Base-by-base conservation (phyloP, 2,797 vertebrate genomes). In the Hipposideros larvatus region DNA sequence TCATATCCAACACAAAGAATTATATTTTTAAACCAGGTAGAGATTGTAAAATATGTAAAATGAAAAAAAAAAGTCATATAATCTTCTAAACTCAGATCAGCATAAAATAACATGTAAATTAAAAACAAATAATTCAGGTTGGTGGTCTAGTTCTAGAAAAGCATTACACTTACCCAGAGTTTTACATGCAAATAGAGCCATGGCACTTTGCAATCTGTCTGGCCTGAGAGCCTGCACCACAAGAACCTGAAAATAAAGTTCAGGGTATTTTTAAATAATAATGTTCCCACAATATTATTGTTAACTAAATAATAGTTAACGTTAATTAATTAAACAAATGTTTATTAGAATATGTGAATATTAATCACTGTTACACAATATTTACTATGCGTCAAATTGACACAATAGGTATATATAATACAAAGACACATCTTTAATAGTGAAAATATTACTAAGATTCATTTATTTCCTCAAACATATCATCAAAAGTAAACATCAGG, bases 151-250 rank as follows among this genome's bases (percentile, higher is more conserved):
- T 53, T 1, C 1, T 5, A 71, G 16, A 19, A 88, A 63, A 95
- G 89, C 53, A 82, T 31, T 22, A 18, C 41, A 98, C 99, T 99
- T 98, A 99, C 99, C 99, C 53, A 99, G 97, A 34, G 98, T 98
- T 96, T 98, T 99, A 91, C 99, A 99, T 1, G 98, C 99, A 98
- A 99, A 99, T 82, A 99, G 97, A 92, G 99, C 98, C 99, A 99
- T 99, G 55, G 99, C 98, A 92, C 99, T 99, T 98, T 99, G 99
- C 2, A 99, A 98, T 95, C 99, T 98, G 98, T 99, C 99, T 46
- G 99, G 99, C 96, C 99, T 98, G 77, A 99, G 97, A 21, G 99
- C 99, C 96, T 99, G 99, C 71, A 99, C 99, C 95, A 99, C 98
- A 96, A 99, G 98, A 28, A 99, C 98, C 99, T 99, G 96, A 79